These are phyloP conservation scores for Anodontia alba DNA, from an alignment of 2,888 invertebrate species.

Conservation along the genomic window DNA sequence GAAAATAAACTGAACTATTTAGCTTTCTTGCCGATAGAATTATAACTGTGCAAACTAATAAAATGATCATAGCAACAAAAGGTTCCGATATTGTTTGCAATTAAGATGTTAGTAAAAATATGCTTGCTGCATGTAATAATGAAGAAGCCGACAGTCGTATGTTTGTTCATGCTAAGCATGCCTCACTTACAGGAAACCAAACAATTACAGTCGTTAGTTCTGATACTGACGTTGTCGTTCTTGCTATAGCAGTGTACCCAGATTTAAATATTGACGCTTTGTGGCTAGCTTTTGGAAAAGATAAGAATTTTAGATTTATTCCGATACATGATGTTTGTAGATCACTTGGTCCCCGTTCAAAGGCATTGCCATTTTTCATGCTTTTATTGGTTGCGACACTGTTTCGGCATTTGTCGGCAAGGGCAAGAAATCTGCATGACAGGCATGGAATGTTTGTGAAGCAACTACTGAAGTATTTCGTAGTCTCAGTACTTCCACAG, in stretches of 20 bases:
- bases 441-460: not conserved
- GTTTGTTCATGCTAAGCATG: too few relatives aligned
- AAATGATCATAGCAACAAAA: too few relatives aligned
- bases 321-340: not conserved
- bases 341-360: not conserved
- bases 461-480: not conserved
- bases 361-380: not conserved
- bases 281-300: not conserved
- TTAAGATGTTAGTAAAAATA: too few relatives aligned
- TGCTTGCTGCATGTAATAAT: too few relatives aligned
- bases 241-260: not conserved
- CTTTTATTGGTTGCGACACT: not conserved
- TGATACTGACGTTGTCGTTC: not conserved
- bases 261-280: not conserved
- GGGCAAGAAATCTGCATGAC: not conserved
- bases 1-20: not conserved
- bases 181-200: not conserved
- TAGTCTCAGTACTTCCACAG: not conserved
- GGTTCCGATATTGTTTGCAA: too few relatives aligned
- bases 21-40: not conserved
- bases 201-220: not conserved
- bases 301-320: not conserved
- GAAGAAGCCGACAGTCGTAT: too few relatives aligned
- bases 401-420: not conserved
- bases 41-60: too few relatives aligned